A percentile compares a stretch with the other conserved stretches of the same genome.
Conservation (phyloP, 2,113 vertebrate species). For the Polyodon spathula region DNA sequence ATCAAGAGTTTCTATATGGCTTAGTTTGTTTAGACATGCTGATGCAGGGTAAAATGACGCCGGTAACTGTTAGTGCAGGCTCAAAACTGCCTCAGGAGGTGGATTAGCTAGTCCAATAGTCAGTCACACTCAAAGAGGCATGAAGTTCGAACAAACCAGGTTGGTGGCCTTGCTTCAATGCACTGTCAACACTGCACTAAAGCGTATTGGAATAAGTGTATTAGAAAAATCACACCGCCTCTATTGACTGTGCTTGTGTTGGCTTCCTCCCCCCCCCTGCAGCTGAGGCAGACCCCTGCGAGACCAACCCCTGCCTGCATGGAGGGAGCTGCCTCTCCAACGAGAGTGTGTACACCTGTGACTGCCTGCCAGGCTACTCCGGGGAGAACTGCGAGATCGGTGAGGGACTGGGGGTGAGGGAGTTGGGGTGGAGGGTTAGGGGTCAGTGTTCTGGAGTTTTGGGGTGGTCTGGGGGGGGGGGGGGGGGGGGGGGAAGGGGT, state of each 20-base stretch:
- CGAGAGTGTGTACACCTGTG: slow-evolving; percentile 74
- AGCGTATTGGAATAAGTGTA: neutral
- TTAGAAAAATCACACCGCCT: neutral
- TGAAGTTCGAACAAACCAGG: no score
- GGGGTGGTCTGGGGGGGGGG: slow-evolving; percentile 18
- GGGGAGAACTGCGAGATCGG: slow-evolving; percentile 96
- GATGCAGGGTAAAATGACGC: no score
- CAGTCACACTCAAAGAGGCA: no score
- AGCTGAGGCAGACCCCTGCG: slow-evolving; percentile 70
- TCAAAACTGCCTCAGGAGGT: no score
- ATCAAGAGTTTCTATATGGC: no score
- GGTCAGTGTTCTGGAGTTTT: slow-evolving; percentile 20
- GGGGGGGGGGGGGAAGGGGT: slow-evolving; percentile 22
- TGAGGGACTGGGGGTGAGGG: slow-evolving; percentile 43
- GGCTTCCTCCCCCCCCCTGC: slow-evolving; percentile 15
- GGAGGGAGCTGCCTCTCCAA: slow-evolving; percentile 77
- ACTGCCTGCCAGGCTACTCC: slow-evolving; percentile 75
- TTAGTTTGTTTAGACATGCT: no score
- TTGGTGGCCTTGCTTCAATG: neutral
- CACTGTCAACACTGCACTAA: neutral
- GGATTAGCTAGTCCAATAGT: no score
- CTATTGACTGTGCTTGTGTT: neutral
- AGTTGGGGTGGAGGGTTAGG: neutral
- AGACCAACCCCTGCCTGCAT: slow-evolving; percentile 84
- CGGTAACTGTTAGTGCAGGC: no score